Evolutionary conservation across 2,113 vertebrate species (phyloP), one percentile per base, ranked within the genome.

Genomic region (Psilopsiagon aymara): DNA sequence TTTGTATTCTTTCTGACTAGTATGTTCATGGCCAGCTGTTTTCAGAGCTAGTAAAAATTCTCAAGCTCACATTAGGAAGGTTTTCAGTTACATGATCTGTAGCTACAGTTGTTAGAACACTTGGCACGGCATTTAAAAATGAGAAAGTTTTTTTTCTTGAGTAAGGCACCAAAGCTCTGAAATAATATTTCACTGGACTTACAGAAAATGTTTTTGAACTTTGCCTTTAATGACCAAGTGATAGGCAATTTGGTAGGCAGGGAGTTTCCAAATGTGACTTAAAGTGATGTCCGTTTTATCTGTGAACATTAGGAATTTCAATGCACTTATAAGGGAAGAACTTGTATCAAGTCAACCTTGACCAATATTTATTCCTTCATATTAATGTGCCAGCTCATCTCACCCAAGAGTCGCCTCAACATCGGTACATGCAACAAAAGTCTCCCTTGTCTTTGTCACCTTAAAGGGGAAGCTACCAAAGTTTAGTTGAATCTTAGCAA

Each of bases 31-130:
- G 86, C 77, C 96, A 97, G 96, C 97, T 97, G 97, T 91, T 96
- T 95, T 87, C 82, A 80, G 94, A 96, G 81, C 92, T 96, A 97
- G 94, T 97, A 97, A 96, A 97, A 97, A 94, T 96, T 97, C 94
- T 96, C 95, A 90, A 95, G 84, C 93, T 95, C 86, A 86, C 89
- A 95, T 96, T 95, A 95, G 64, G 77, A 97, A 86, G 86, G 97
- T 74, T 96, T 97, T 97, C 57, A 66, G 96, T 96, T 96, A 95
- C 94, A 95, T 92, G 94, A 96, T 93, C 96, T 94, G 68, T 97
- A 89, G 83, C 92, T 93, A 52, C 94, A 96, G 94, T 97, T 97
- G 94, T 90, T 92, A 92, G 95, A 95, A 92, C 76, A 89, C 91
- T 97, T 94, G 90, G 95, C 85, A 78, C 29, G 53, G 92, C 86